These are phyloP conservation scores for Protonibea diacanthus DNA, from an alignment of 2,797 vertebrate genomes.

Conservation along the genomic window DNA sequence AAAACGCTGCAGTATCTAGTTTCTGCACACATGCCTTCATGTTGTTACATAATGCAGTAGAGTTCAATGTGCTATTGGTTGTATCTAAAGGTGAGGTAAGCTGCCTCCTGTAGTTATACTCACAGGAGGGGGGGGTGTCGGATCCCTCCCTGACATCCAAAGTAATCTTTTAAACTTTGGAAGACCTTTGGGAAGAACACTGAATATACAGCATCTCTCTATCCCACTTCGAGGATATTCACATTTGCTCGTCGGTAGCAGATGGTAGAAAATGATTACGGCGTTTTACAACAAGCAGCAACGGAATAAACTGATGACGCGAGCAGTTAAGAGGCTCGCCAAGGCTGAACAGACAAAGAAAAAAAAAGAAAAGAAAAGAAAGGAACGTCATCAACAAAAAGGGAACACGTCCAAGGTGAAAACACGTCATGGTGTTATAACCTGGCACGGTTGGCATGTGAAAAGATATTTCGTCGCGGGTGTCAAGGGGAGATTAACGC, in stretches of 20 bases:
- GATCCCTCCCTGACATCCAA: background rate
- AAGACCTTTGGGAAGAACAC: background rate
- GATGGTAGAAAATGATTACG: background rate
- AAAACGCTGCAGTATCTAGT: background rate
- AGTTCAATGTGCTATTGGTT: background rate
- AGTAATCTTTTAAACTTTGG: background rate
- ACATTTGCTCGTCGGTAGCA: background rate
- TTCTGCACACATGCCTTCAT: background rate
- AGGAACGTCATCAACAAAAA: background rate
- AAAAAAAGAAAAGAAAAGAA: background rate
- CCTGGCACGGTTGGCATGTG: background rate
- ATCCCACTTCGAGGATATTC: background rate
- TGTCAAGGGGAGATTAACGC: constrained; percentile 45
- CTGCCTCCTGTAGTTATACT: background rate
- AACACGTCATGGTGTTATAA: background rate
- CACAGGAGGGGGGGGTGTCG: background rate
- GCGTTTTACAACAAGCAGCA: background rate
- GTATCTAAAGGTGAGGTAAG: background rate
- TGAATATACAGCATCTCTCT: background rate
- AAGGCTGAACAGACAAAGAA: background rate
- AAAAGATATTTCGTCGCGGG: background rate
- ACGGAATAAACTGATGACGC: background rate
- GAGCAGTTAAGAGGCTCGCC: background rate
- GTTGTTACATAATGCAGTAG: background rate
- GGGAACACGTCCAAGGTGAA: background rate